A percentile compares a stretch with the other conserved stretches of the same genome.
These are phyloP conservation scores for Rhynchotus rufescens DNA, from an alignment of 2,797 vertebrate species.

Conservation along the genomic window DNA sequence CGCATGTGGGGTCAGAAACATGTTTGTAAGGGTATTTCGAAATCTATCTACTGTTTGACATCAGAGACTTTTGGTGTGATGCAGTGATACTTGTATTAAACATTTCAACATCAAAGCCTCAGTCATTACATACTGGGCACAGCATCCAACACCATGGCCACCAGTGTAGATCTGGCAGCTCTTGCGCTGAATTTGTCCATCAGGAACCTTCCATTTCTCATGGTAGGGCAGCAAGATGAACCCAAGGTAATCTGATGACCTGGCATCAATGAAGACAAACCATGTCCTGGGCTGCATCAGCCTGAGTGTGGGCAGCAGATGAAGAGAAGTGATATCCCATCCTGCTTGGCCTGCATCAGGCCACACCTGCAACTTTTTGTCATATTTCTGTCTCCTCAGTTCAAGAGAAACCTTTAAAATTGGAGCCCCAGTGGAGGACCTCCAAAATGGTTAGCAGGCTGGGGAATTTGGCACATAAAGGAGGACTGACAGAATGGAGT, in stretches of 20 bases:
- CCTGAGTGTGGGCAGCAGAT: neutral
- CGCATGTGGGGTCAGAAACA: neutral
- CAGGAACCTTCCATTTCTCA: neutral
- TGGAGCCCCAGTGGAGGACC: neutral
- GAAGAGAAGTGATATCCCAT: neutral
- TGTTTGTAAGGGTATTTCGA: neutral
- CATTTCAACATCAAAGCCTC: neutral
- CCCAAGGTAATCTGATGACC: neutral
- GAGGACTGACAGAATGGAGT: neutral
- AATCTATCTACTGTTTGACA: neutral
- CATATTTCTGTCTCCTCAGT: neutral
- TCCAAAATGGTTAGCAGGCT: rapidly evolving
- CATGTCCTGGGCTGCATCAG: neutral
- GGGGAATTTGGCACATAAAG: neutral
- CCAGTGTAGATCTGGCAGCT: neutral
- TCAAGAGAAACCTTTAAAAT: neutral
- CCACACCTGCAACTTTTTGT: neutral
- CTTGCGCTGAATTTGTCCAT: neutral
- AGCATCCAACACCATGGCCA: neutral
- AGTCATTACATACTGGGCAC: rapidly evolving
- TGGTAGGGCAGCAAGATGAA: neutral
- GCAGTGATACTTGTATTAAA: neutral
- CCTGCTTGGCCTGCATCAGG: rapidly evolving
- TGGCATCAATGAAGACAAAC: neutral
- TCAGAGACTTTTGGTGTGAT: neutral